These are phyloP conservation scores for Pycnonotus jocosus DNA, from an alignment of 2,113 vertebrate species.

Conservation along the genomic window DNA sequence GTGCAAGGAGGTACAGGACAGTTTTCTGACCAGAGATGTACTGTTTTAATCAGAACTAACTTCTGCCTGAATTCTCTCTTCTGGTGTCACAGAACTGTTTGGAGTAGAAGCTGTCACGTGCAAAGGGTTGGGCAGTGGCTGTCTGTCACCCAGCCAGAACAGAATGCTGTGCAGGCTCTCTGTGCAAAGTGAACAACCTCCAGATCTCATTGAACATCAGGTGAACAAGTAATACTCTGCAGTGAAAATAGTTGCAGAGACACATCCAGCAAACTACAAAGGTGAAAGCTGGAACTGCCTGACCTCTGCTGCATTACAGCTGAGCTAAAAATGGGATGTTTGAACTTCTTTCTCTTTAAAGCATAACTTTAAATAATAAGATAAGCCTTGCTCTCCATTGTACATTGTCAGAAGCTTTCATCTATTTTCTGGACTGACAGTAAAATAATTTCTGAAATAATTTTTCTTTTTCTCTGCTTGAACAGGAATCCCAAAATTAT, in stretches of 20 bases:
- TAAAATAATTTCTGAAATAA: constrained; percentile 75
- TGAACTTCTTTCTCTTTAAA: constrained; percentile 66
- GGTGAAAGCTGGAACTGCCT: constrained; percentile 9
- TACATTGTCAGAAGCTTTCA: constrained; percentile 64
- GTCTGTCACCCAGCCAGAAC: not conserved
- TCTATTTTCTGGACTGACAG: constrained; percentile 55
- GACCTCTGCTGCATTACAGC: constrained; percentile 51
- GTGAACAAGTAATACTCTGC: not conserved
- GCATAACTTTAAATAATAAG: constrained; percentile 66
- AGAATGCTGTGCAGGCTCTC: not conserved
- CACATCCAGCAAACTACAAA: constrained; percentile 31
- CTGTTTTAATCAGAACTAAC: not conserved
- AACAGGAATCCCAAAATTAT: constrained; percentile 68
- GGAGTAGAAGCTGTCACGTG: not conserved
- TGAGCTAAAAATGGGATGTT: constrained; percentile 70
- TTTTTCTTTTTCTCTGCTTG: constrained; percentile 59
- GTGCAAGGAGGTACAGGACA: not conserved
- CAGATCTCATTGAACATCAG: constrained; percentile 24
- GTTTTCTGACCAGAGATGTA: not conserved
- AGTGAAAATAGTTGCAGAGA: constrained; percentile 2
- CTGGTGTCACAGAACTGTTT: not conserved
- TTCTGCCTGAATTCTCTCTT: not conserved
- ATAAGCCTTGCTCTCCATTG: constrained; percentile 42
- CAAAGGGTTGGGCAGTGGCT: not conserved
- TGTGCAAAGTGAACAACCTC: not conserved